A percentile compares a stretch with the other conserved stretches of the same genome.
Conservation (phyloP, 2,113 vertebrate species). For the Hepsetus odoe region DNA sequence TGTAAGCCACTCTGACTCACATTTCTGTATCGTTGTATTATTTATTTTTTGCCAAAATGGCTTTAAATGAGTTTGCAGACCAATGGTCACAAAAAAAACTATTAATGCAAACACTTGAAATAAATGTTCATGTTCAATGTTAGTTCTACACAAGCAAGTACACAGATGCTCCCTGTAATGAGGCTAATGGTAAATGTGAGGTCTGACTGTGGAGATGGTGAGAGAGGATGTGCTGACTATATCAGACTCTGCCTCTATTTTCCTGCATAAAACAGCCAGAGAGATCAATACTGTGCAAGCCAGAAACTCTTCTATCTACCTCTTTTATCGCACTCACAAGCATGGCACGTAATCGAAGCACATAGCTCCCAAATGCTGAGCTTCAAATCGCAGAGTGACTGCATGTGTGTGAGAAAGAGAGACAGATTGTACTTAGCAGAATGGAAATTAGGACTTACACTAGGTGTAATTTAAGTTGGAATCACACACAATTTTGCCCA, state of each 20-base stretch:
- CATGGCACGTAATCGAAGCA: neutral
- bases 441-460: conserved; percentile 4
- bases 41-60: too few relatives aligned
- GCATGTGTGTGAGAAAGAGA: neutral
- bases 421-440: neutral
- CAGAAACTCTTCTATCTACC: neutral
- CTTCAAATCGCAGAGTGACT: neutral
- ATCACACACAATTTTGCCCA: neutral
- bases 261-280: neutral
- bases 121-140: neutral
- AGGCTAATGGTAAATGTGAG: neutral
- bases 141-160: neutral
- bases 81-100: too few relatives aligned
- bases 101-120: neutral
- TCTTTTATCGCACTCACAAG: neutral
- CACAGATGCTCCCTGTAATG: neutral
- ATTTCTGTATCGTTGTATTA: too few relatives aligned
- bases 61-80: too few relatives aligned
- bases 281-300: neutral
- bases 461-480: neutral
- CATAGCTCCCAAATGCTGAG: neutral
- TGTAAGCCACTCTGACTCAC: too few relatives aligned
- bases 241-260: neutral
- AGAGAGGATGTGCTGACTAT: neutral
- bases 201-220: neutral